phyloP scores from a whole-genome alignment of 2,888 invertebrate genomes.

The Lagria hirta region DNA sequence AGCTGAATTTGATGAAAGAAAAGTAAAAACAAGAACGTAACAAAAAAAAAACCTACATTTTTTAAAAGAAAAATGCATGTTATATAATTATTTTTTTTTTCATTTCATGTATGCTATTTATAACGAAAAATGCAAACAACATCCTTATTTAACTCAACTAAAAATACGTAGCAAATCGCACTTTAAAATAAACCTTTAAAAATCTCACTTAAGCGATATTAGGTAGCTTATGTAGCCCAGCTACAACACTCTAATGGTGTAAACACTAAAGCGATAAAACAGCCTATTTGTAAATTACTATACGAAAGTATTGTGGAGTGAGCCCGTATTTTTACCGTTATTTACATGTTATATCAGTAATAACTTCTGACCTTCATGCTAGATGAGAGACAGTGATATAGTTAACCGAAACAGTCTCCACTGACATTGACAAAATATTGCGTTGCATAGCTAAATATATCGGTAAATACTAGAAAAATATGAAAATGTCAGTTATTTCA shows the following conservation, averaged over 20 bases:
- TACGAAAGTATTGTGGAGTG: slow-evolving; percentile 24
- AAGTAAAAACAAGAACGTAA: slow-evolving; percentile 9
- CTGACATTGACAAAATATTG: slow-evolving; percentile 32
- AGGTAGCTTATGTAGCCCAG: slow-evolving; percentile 19
- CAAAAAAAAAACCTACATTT: too few relatives aligned
- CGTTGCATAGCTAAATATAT: slow-evolving; percentile 32
- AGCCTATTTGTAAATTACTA: slow-evolving; percentile 25
- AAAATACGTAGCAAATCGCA: slow-evolving; percentile 15
- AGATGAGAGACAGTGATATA: slow-evolving; percentile 11
- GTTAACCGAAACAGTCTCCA: slow-evolving; percentile 35
- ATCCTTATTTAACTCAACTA: slow-evolving; percentile 17
- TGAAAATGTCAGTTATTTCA: slow-evolving; percentile 42
- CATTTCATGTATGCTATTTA: slow-evolving; percentile 17
- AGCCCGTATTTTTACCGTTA: slow-evolving; percentile 19
- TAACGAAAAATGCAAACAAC: slow-evolving; percentile 20
- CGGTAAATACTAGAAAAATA: slow-evolving; percentile 45
- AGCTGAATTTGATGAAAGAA: slow-evolving; percentile 9
- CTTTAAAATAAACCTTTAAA: slow-evolving; percentile 16
- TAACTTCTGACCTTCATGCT: slow-evolving; percentile 9
- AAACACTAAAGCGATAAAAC: slow-evolving; percentile 23
- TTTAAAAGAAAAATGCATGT: too few relatives aligned
- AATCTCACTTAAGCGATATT: slow-evolving; percentile 26
- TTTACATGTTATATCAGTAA: slow-evolving; percentile 15
- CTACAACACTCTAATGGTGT: slow-evolving; percentile 17
- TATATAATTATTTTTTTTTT: too few relatives aligned